Conservation (phyloP, 2,888 invertebrate species). For the Pollenia amentaria region DNA sequence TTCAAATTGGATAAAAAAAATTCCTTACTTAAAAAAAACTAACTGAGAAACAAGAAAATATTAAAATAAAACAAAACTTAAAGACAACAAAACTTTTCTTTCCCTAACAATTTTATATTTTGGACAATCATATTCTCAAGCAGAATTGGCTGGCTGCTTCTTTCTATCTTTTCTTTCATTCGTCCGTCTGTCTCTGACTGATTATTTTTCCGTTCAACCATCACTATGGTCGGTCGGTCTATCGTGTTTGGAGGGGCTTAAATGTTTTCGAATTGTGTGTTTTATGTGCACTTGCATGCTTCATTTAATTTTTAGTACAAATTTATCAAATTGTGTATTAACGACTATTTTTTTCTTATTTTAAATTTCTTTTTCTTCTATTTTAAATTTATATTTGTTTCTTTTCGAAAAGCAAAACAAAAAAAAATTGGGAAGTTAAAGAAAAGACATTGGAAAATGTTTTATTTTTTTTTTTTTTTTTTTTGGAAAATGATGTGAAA, state of each 20-base stretch:
- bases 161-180: conserved; percentile 27
- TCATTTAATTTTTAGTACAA: conserved; percentile 71
- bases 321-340: conserved; percentile 67
- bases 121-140: conserved; percentile 45
- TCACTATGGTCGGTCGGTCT: conserved; percentile 5
- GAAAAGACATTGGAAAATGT: conserved; percentile 42
- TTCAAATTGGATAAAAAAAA: background rate
- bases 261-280: conserved; percentile 47
- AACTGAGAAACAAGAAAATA: background rate
- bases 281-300: conserved; percentile 65
- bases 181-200: background rate
- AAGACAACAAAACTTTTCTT: conserved; percentile 50
- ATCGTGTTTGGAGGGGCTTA: conserved; percentile 48
- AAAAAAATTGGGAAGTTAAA: conserved; percentile 53
- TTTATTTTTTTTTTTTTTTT: background rate
- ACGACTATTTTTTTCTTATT: conserved; percentile 52
- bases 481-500: conserved; percentile 22
- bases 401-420: conserved; percentile 2
- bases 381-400: conserved; percentile 30
- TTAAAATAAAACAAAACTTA: background rate
- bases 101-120: conserved; percentile 32
- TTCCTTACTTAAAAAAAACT: background rate
- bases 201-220: conserved; percentile 35
- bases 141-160: conserved; percentile 51
- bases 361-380: conserved; percentile 13